Evolutionary conservation across 1,140 invertebrate species (phyloP).

Genomic region (Diorhabda elongata): DNA sequence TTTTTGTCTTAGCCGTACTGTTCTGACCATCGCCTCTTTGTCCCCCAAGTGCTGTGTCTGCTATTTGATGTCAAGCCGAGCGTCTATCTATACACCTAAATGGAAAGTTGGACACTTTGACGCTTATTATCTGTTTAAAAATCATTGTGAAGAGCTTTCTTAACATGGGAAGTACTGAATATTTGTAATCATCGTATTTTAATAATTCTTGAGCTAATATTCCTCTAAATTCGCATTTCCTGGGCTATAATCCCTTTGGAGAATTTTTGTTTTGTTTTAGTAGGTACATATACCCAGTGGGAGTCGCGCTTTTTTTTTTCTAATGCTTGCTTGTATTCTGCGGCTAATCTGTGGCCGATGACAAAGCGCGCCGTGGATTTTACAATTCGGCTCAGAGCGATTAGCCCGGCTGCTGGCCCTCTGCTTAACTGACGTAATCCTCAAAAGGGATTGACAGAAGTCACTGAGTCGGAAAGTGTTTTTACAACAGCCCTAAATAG

Average conservation of each 20-base stretch:
- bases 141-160: too few relatives aligned
- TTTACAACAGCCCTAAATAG: slow-evolving; percentile 17
- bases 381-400: slow-evolving; percentile 7
- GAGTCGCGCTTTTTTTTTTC: slow-evolving; percentile 19
- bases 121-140: too few relatives aligned
- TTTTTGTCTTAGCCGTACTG: too few relatives aligned
- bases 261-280: slow-evolving; percentile 23
- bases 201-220: too few relatives aligned
- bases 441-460: slow-evolving; percentile 22
- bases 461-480: slow-evolving; percentile 17
- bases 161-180: too few relatives aligned
- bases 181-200: too few relatives aligned
- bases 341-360: slow-evolving; percentile 17
- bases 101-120: too few relatives aligned
- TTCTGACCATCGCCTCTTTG: too few relatives aligned
- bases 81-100: too few relatives aligned
- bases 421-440: slow-evolving; percentile 17
- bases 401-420: slow-evolving; percentile 8
- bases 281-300: slow-evolving; percentile 16
- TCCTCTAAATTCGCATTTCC: background rate
- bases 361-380: slow-evolving; percentile 7
- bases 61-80: too few relatives aligned
- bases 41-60: too few relatives aligned
- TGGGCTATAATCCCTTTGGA: slow-evolving; percentile 11
- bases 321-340: slow-evolving; percentile 8